These are phyloP conservation scores for Acleris holmiana DNA, from an alignment of 2,888 invertebrate species.

Conservation along the genomic window DNA sequence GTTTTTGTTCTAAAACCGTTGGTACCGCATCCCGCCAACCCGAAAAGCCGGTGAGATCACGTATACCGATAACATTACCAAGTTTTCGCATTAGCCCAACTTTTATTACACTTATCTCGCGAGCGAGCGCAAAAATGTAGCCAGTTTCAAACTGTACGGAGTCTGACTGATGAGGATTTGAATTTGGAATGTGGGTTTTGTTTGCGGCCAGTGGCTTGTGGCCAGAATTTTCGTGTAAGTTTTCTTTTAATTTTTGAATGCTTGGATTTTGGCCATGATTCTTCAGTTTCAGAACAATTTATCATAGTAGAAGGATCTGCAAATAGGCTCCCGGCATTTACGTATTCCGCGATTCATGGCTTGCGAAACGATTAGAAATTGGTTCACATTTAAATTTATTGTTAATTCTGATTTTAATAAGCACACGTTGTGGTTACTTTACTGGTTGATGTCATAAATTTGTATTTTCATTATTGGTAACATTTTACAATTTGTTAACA, in stretches of 20 bases:
- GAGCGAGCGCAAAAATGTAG: conserved; percentile 67
- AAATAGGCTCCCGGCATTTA: too few relatives aligned
- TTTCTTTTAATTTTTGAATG: background rate
- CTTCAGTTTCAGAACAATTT: background rate
- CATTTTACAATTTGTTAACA: too few relatives aligned
- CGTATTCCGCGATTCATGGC: too few relatives aligned
- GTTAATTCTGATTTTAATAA: too few relatives aligned
- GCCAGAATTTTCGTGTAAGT: background rate
- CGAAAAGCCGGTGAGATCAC: conserved; percentile 80
- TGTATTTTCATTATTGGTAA: too few relatives aligned
- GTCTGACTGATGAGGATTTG: conserved; percentile 43
- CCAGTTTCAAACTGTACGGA: conserved; percentile 33
- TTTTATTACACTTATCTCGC: conserved; percentile 82
- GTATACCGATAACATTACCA: conserved; percentile 82
- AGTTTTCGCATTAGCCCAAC: conserved; percentile 80
- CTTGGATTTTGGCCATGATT: background rate
- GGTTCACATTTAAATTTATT: too few relatives aligned
- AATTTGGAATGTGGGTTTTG: conserved; percentile 38
- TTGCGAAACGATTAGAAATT: too few relatives aligned
- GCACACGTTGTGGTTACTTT: too few relatives aligned
- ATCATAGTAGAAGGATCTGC: too few relatives aligned
- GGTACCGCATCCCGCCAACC: conserved; percentile 59
- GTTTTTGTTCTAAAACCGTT: conserved; percentile 61
- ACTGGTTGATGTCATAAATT: too few relatives aligned
- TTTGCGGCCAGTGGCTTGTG: conserved; percentile 21